phyloP scores from a whole-genome alignment of 2,888 invertebrate genomes.

The Andrena fulva region DNA sequence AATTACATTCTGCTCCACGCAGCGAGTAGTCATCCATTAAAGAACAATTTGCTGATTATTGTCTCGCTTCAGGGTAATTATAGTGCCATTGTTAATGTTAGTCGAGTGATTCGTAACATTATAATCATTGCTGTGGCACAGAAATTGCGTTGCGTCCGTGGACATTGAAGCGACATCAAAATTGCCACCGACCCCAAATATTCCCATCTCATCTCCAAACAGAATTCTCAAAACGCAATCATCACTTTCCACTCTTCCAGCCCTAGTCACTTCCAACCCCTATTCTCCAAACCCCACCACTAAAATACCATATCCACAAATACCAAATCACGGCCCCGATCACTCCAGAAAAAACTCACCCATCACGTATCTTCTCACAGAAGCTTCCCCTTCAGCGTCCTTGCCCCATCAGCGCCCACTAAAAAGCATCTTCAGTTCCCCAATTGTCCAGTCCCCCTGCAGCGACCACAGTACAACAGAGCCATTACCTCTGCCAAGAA shows the following conservation, averaged over 20 bases:
- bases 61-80: background rate
- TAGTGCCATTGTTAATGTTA: background rate
- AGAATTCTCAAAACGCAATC: too few species aligned
- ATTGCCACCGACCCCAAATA: too few species aligned
- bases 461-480: background rate
- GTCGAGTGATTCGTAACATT: background rate
- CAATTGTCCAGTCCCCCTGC: conserved; percentile 12
- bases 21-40: background rate
- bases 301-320: too few species aligned
- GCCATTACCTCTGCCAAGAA: conserved; percentile 22
- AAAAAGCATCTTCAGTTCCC: background rate
- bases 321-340: too few species aligned
- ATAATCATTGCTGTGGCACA: too few species aligned
- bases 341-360: background rate
- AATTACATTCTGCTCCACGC: background rate
- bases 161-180: too few species aligned
- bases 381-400: background rate
- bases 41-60: background rate
- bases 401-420: background rate
- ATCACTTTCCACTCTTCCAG: too few species aligned
- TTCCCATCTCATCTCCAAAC: too few species aligned
- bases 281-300: too few species aligned
- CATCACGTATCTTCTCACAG: background rate
- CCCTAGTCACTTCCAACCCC: too few species aligned
- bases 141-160: too few species aligned